Evolutionary conservation across 2,888 invertebrate species (phyloP).

Genomic region (Tyria jacobaeae): DNA sequence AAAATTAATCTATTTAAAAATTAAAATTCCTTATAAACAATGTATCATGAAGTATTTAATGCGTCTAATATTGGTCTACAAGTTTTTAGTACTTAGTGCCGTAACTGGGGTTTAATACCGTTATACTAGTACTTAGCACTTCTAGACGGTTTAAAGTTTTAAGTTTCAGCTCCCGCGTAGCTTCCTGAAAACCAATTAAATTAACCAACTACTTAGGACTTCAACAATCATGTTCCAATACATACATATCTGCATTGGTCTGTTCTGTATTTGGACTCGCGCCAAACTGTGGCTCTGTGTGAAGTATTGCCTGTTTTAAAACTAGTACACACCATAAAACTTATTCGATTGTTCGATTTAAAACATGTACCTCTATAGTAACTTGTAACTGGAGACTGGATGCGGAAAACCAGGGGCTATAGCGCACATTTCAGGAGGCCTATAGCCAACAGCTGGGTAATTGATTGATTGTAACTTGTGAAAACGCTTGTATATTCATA

Average conservation of each 20-base stretch:
- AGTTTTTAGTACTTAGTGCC: neutral
- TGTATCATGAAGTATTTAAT: neutral
- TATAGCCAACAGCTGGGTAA: too few species aligned
- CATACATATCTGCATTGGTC: conserved; percentile 6
- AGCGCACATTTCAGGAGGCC: too few species aligned
- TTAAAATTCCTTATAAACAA: neutral
- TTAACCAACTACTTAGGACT: neutral
- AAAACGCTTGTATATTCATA: too few species aligned
- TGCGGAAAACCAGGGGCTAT: too few species aligned
- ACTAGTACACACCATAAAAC: conserved; percentile 22
- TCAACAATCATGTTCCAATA: neutral
- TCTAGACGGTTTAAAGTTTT: neutral
- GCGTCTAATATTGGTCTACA: neutral
- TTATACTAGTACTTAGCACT: neutral
- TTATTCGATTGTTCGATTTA: neutral
- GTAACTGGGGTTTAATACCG: neutral
- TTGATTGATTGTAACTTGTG: too few species aligned
- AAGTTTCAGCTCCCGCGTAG: neutral
- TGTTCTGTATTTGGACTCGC: conserved; percentile 58
- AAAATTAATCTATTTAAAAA: too few species aligned
- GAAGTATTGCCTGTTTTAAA: conserved; percentile 45
- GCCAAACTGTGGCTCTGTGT: conserved; percentile 63
- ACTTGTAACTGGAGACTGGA: too few species aligned
- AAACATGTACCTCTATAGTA: too few species aligned
- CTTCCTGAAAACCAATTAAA: too few species aligned